Evolutionary conservation across 2,113 vertebrate species (phyloP), one percentile per base, ranked within the genome.

Genomic region (Anhinga rufa): DNA sequence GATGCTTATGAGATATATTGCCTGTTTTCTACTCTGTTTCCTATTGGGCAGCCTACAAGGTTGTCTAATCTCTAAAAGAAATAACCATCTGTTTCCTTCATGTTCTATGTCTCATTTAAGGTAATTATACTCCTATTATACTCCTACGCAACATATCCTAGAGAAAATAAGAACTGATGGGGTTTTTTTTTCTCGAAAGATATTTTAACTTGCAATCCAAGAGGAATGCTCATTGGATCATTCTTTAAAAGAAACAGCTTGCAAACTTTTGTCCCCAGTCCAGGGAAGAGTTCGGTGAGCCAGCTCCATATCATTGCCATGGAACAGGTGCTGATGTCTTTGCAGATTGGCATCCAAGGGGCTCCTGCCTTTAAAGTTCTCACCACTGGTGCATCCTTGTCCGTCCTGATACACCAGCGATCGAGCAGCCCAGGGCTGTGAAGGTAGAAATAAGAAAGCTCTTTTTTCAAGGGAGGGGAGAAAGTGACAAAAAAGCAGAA

Each of bases 31-130:
- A 3, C 25, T 68, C 61, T 21, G 26, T 46, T 95, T 96, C 86
- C 89, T 92, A 87, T 17, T 90, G 82, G 84, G 66, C 70, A 93
- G n/a, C 19, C 62, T 88, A 82, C 38, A 86, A 57, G 66, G 54
- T 51, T 96, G 20, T 60, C 75, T 92, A 72, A 94, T 95, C 89
- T 89, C 66, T 62, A 55, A 92, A 96, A 93, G 81, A 93, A 95
- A 95, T 80, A 89, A 82, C 46, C 84, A 95, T 90, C 91, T 97
- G 86, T 96, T 97, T 95, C 94, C 94, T 95, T 87, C 84, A 42
- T 77, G 75, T 20, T 9, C 83, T 22, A 10, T 46, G 61, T 68
- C 57, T 72, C 62, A 62, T 42, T 92, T 87, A 89, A 84, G 29
- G 51, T 54, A 49, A 85, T 96, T 93, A 72, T 40, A n/a, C 6